Conservation (phyloP, 2,113 vertebrate species). For the Alectura lathami region DNA sequence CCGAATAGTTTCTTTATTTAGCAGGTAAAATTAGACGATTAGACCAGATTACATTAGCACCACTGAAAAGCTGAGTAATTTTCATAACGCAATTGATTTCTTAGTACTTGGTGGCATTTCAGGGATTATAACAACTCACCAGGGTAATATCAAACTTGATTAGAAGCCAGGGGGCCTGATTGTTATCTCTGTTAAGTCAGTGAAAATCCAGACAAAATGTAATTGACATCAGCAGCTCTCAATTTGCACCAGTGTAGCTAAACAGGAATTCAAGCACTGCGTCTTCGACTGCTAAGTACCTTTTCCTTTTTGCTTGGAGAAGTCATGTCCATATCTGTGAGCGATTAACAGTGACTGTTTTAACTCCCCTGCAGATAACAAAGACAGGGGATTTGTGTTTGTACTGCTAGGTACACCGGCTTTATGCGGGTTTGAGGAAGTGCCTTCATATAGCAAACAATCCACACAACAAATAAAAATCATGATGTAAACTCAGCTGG, state of each 20-base stretch:
- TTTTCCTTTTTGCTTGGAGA: neutral
- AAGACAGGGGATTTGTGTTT: neutral
- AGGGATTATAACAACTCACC: constrained; percentile 48
- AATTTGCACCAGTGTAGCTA: constrained; percentile 7
- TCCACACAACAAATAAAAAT: neutral
- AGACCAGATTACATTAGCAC: neutral
- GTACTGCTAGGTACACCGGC: neutral
- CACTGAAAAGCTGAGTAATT: constrained; percentile 26
- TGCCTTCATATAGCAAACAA: neutral
- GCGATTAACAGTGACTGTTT: neutral
- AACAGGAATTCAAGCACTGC: neutral
- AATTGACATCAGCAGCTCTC: constrained; percentile 29
- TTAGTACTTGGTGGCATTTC: constrained; percentile 35
- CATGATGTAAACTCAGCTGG: neutral
- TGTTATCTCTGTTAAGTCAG: constrained; percentile 28
- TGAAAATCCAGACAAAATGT: constrained; percentile 42
- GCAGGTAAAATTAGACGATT: constrained; percentile 1
- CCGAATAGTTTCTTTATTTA: constrained; percentile 25
- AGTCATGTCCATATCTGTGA: neutral
- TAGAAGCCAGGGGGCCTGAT: constrained; percentile 47
- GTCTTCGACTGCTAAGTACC: neutral
- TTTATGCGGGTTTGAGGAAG: neutral
- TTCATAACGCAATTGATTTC: constrained; percentile 39
- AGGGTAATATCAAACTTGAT: constrained; percentile 63
- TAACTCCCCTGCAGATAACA: neutral